phyloP scores from a whole-genome alignment of 1,140 invertebrate genomes.

The Megalonaias nervosa region DNA sequence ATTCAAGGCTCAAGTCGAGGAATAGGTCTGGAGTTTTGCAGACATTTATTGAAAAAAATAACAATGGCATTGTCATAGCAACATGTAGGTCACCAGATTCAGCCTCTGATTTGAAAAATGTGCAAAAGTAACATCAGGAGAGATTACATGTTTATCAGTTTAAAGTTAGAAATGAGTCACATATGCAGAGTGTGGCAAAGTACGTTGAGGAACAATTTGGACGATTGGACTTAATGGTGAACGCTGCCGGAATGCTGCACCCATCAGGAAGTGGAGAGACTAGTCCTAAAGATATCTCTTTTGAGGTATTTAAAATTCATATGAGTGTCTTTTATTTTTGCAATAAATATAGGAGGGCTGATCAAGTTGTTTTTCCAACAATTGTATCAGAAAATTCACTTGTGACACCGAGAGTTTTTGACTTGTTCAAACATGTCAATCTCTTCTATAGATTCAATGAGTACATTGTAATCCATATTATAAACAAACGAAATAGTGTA shows the following conservation, averaged over 20 bases:
- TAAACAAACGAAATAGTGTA: no score
- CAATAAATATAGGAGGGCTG: background rate
- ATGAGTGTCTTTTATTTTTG: background rate
- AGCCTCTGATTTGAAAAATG: constrained; percentile 39
- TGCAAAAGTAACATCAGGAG: constrained; percentile 34
- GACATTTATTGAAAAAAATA: constrained; percentile 46
- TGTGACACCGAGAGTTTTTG: no score
- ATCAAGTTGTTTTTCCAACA: no score
- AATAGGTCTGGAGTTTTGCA: constrained; percentile 65
- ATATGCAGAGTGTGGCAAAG: constrained; percentile 44
- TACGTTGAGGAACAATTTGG: constrained; percentile 44
- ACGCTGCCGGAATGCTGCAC: constrained; percentile 65
- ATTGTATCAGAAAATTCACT: no score
- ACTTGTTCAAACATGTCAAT: no score
- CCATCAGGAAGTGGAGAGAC: constrained; percentile 66
- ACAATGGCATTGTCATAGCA: constrained; percentile 55
- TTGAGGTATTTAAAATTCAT: constrained; percentile 43
- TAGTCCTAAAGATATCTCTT: constrained; percentile 61
- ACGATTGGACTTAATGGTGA: constrained; percentile 63
- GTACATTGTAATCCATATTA: no score
- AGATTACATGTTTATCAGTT: constrained; percentile 51
- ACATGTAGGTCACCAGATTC: constrained; percentile 59
- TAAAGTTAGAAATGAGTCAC: constrained; percentile 57
- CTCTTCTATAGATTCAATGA: no score
- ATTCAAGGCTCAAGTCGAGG: constrained; percentile 66